Percentiles rank a stretch among this genome's conserved stretches.
Evolutionary conservation across 2,113 vertebrate species (phyloP).

Genomic region (Pogonocichla stellata): DNA sequence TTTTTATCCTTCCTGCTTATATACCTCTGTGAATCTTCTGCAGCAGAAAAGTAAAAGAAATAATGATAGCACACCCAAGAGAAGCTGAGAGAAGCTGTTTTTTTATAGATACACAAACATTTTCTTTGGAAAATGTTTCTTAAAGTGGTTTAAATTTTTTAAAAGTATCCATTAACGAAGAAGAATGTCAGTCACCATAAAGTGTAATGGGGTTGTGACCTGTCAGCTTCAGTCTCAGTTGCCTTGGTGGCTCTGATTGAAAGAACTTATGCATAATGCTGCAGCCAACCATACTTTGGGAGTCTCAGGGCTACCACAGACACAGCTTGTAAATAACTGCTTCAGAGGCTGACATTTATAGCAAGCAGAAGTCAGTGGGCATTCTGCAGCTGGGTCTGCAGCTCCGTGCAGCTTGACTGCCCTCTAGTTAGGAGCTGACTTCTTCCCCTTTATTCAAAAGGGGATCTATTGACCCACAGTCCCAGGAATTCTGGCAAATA

Average conservation of each 20-base stretch:
- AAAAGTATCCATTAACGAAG: background rate
- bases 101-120: background rate
- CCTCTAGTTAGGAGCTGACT: background rate
- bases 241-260: background rate
- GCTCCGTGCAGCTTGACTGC: background rate
- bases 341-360: constrained; percentile 1
- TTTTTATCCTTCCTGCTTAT: background rate
- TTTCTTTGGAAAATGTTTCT: constrained; percentile 5
- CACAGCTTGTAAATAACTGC: constrained; percentile 27
- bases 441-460: background rate
- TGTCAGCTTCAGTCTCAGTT: background rate
- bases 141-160: background rate
- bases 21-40: background rate
- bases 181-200: background rate
- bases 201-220: background rate
- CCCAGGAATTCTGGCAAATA: background rate
- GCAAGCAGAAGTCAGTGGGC: background rate
- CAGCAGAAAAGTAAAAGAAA: background rate
- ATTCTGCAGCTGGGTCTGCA: background rate
- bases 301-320: background rate
- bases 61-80: background rate
- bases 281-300: background rate
- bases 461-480: background rate
- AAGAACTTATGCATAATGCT: background rate
- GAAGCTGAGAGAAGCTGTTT: background rate